Evolutionary conservation across 2,113 vertebrate species (phyloP), one percentile per base, ranked within the genome.

Genomic region (Phylloscopus trochilus): DNA sequence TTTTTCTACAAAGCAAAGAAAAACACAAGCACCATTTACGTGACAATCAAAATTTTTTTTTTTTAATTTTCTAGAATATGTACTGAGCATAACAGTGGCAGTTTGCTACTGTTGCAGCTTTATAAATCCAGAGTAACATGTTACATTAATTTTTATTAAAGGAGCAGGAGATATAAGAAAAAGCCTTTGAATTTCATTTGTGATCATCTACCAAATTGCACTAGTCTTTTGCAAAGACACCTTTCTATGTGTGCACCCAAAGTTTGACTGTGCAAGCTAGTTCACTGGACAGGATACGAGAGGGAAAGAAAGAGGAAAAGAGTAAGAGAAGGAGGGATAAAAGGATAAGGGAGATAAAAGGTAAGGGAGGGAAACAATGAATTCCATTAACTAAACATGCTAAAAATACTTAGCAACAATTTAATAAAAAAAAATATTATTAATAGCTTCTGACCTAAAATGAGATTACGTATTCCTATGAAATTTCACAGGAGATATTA

Each of bases 101-200:
- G 24, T 79, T 83, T 83, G 28, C 21, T 79, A 24, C 30, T 85
- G 28, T 82, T 79, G 37, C 43, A 63, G 11, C 73, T 91, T 75
- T 86, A 83, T 87, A 73, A 56, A 80, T 69, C 55, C 72, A 83
- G 30, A 47, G 41, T 49, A 87, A 83, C 27, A 79, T 58, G 58
- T 92, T 69, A 92, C 81, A 94, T 95, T 92, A 92, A 80, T 89
- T 96, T 91, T 94, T 95, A 94, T 87, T 91, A 87, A 94, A 91
- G 68, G 59, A 91, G 41, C 9, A 44, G 27, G 8, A 4, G 14
- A 56, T 82, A 91, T 53, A 19, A 83, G 68, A 47, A 95, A 89
- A 83, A 80, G 49, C 30, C 69, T 86, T 91, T 94, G 62, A 80
- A 30, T 80, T 83, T 73, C 53, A 69, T 91, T 89, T 92, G 75